Conservation (phyloP, 2,888 invertebrate genomes). For the Ditula angustiorana region DNA sequence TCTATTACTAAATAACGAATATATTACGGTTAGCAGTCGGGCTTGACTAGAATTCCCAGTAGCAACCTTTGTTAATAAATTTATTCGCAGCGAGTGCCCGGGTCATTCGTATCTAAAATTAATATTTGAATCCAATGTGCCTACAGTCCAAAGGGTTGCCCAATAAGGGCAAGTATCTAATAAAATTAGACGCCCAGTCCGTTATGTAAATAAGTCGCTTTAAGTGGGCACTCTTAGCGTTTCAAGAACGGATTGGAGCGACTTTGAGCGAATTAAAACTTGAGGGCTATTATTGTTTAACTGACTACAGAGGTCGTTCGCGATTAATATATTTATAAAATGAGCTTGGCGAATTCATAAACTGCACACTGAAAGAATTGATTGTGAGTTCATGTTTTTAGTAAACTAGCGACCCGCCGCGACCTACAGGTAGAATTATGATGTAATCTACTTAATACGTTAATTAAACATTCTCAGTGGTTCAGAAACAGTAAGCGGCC, state of each 20-base stretch:
- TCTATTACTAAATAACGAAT: slow-evolving; percentile 37
- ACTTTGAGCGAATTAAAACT: slow-evolving; percentile 24
- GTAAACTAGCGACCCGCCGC: too few species aligned
- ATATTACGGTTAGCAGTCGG: slow-evolving; percentile 18
- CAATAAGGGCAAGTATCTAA: slow-evolving; percentile 34
- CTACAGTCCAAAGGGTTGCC: slow-evolving; percentile 28
- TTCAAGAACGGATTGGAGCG: slow-evolving; percentile 30
- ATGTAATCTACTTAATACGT: too few species aligned
- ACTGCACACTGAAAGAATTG: background rate
- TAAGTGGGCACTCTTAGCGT: slow-evolving; percentile 15
- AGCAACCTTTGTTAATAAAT: slow-evolving; percentile 39
- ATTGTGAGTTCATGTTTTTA: too few species aligned
- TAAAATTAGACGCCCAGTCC: slow-evolving; percentile 25
- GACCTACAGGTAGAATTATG: too few species aligned
- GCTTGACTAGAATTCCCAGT: slow-evolving; percentile 29
- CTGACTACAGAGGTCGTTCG: slow-evolving; percentile 1
- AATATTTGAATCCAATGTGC: slow-evolving; percentile 37
- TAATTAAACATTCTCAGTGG: too few species aligned
- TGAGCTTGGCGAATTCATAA: background rate
- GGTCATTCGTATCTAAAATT: slow-evolving; percentile 37
- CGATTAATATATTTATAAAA: background rate
- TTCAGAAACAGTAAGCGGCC: too few species aligned
- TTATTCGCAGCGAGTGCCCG: slow-evolving; percentile 35
- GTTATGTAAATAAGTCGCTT: slow-evolving; percentile 32
- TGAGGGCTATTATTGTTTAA: slow-evolving; percentile 11